Evolutionary conservation across 2,888 invertebrate species (phyloP).

Genomic region (Nebria brevicollis): DNA sequence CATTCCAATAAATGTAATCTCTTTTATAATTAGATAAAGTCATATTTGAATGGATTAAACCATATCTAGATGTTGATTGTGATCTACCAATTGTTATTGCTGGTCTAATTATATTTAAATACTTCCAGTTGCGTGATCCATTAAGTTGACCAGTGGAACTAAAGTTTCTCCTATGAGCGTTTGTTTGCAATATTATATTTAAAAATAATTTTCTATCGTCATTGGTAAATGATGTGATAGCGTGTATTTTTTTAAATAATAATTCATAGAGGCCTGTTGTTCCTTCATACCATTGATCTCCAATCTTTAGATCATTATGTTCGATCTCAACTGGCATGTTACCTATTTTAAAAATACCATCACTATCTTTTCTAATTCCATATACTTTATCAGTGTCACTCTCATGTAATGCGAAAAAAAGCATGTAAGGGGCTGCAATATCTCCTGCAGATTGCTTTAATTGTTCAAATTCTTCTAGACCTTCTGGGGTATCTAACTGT

Average conservation of each 20-base stretch:
- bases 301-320: no score
- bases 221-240: no score
- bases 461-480: neutral
- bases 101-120: neutral
- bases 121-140: neutral
- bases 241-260: neutral
- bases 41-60: neutral
- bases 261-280: conserved; percentile 8
- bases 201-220: neutral
- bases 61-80: neutral
- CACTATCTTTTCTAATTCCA: neutral
- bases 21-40: neutral
- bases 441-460: neutral
- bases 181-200: neutral
- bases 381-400: neutral
- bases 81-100: neutral
- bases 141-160: neutral
- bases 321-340: neutral
- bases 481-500: neutral
- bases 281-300: neutral
- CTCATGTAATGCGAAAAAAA: neutral
- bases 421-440: neutral
- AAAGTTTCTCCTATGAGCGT: conserved; percentile 8
- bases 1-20: conserved; percentile 20
- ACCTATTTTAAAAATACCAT: neutral